Conservation (phyloP, 35 echinoderm and acorn worm genomes). For the Ptychodera flava region DNA sequence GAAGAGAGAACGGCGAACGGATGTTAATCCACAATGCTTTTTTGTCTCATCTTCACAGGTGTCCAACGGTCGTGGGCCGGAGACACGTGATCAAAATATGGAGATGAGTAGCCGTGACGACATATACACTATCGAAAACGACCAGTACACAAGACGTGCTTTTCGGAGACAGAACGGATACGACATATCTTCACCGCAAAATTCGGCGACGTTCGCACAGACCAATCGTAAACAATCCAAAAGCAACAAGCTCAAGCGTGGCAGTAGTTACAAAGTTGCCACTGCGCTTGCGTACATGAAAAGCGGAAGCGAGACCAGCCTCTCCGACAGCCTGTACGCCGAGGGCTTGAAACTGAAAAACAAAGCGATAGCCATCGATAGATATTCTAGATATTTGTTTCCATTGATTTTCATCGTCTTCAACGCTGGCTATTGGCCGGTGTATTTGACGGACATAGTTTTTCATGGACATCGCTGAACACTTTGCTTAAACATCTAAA, state of each 20-base stretch:
- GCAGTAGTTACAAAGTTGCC: neutral
- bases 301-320: neutral
- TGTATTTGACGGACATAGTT: conserved; percentile 34
- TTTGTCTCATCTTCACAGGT: no score
- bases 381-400: conserved; percentile 29
- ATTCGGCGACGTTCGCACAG: neutral
- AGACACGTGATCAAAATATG: neutral
- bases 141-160: neutral
- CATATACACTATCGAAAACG: neutral
- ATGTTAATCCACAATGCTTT: no score
- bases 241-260: neutral
- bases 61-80: no score
- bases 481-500: no score
- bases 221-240: neutral
- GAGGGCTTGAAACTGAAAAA: neutral
- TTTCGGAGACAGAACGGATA: neutral
- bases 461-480: neutral
- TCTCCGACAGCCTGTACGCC: conserved; percentile 8
- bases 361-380: conserved; percentile 31
- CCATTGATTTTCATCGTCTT: conserved; percentile 28
- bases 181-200: neutral
- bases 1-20: no score
- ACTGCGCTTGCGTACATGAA: neutral
- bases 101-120: neutral
- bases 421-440: conserved; percentile 50